A percentile compares a stretch with the other conserved stretches of the same genome.
Evolutionary conservation across 2,113 vertebrate species (phyloP).

Genomic region (Atlantisia rogersi): DNA sequence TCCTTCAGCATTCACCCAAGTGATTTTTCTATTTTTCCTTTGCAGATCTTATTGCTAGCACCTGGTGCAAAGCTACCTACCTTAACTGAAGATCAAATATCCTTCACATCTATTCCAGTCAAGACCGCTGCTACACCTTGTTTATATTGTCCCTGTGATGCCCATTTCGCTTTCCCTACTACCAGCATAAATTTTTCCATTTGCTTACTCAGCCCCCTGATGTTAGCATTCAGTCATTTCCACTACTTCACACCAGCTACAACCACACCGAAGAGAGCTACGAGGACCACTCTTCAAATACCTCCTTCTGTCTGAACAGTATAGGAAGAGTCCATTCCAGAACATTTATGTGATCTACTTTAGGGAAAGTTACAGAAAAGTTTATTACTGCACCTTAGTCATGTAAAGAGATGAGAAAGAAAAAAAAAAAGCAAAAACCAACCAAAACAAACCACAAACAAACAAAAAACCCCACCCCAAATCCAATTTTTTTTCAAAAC

Average conservation of each 20-base stretch:
- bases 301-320: background rate
- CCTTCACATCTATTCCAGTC: background rate
- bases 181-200: background rate
- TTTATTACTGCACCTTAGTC: background rate
- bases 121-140: background rate
- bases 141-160: background rate
- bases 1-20: background rate
- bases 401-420: fast-evolving
- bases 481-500: background rate
- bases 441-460: no score
- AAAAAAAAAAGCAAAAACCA: background rate
- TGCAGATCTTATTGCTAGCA: background rate
- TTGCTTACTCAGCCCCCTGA: background rate
- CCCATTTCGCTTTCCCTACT: background rate
- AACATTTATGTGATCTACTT: background rate
- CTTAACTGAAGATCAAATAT: background rate
- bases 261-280: background rate
- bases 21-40: background rate
- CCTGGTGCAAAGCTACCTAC: background rate
- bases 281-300: background rate
- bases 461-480: no score
- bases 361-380: background rate
- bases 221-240: background rate
- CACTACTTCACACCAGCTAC: background rate
- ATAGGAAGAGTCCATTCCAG: background rate